Conservation (phyloP, 1,140 invertebrate genomes). For the Heliconius eleuchia region DNA sequence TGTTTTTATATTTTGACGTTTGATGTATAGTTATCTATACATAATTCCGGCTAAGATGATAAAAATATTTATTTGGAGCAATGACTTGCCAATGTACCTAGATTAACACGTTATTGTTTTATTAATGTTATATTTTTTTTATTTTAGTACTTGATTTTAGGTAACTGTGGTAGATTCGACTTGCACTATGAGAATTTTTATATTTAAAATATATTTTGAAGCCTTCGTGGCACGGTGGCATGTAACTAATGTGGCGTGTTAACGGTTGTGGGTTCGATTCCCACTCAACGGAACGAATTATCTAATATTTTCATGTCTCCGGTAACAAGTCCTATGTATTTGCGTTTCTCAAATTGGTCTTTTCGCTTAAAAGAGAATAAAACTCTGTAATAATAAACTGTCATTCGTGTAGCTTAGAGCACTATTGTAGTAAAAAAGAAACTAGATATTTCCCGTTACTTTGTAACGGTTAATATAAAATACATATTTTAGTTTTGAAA, state of each 20-base stretch:
- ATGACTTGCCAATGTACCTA: background rate
- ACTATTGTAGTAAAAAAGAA: background rate
- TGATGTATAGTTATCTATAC: background rate
- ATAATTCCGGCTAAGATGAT: constrained; percentile 7
- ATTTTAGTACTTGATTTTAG: no score
- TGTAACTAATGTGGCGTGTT: no score
- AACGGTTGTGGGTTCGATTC: no score
- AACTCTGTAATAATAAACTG: background rate
- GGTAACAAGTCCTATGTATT: background rate
- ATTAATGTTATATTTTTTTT: background rate
- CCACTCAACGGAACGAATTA: no score
- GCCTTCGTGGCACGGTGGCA: no score
- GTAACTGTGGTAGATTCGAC: no score
- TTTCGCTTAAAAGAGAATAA: background rate
- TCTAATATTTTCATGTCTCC: background rate
- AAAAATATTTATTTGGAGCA: constrained; percentile 12
- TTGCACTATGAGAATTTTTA: no score
- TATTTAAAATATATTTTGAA: no score
- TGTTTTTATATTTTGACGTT: background rate
- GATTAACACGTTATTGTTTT: background rate
- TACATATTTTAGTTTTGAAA: background rate
- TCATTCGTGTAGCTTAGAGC: background rate
- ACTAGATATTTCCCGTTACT: background rate
- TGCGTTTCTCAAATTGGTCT: no score
- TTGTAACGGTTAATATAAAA: background rate